These are phyloP conservation scores for Microdon myrmicae DNA, from an alignment of 2,888 invertebrate genomes.

Conservation along the genomic window DNA sequence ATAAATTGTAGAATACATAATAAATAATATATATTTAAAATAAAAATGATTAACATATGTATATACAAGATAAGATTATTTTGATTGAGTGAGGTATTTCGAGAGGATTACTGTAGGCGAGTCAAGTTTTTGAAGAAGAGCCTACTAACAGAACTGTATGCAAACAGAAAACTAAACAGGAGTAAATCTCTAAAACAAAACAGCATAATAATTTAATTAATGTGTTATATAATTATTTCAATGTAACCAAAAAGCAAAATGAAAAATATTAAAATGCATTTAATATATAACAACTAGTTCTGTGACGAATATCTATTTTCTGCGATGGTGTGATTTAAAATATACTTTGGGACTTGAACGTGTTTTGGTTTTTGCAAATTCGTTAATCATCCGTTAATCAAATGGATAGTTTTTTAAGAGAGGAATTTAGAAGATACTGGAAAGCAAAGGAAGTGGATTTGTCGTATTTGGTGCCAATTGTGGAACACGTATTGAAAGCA, in stretches of 20 bases:
- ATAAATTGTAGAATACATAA: conserved; percentile 50
- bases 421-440: too few relatives aligned
- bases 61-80: conserved; percentile 24
- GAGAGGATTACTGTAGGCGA: conserved; percentile 5
- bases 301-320: too few relatives aligned
- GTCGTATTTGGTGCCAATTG: too few relatives aligned
- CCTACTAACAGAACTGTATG: conserved; percentile 40
- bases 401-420: too few relatives aligned
- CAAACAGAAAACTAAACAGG: conserved; percentile 11
- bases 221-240: conserved; percentile 50
- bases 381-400: too few relatives aligned
- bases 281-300: conserved; percentile 49
- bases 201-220: conserved; percentile 37
- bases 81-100: conserved; percentile 3
- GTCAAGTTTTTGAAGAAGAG: conserved; percentile 38
- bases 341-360: too few relatives aligned
- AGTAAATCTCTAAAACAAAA: too few relatives aligned
- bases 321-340: too few relatives aligned
- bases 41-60: conserved; percentile 21
- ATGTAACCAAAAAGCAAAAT: conserved; percentile 44
- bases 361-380: too few relatives aligned
- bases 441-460: too few relatives aligned
- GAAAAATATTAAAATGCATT: conserved; percentile 44
- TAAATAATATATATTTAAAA: conserved; percentile 30
- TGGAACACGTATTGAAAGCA: too few relatives aligned